Percentiles rank a stretch among this genome's conserved stretches.
phyloP scores from a whole-genome alignment of 1,140 invertebrate genomes.

The Drusus annulatus region DNA sequence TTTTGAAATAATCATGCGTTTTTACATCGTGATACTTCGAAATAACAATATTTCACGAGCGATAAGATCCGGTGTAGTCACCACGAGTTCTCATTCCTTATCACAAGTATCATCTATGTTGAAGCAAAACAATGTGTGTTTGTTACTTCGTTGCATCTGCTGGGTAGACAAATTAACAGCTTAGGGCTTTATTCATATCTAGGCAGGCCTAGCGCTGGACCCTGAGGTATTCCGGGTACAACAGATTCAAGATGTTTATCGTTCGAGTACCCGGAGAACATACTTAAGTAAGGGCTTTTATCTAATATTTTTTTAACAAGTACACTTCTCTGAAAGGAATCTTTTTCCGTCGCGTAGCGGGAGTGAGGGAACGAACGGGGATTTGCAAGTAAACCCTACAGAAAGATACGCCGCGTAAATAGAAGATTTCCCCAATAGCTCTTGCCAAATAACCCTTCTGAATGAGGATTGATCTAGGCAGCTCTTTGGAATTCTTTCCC shows the following conservation, averaged over 20 bases:
- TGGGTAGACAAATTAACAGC: neutral
- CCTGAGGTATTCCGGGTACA: neutral
- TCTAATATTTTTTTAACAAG: constrained; percentile 9
- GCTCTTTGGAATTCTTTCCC: constrained; percentile 4
- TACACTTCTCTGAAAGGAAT: neutral
- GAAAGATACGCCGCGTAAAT: constrained; percentile 38
- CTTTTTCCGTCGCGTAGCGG: neutral
- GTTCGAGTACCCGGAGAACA: neutral
- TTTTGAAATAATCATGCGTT: neutral
- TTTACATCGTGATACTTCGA: neutral
- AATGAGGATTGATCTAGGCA: constrained; percentile 44
- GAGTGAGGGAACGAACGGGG: constrained; percentile 31
- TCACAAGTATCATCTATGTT: neutral
- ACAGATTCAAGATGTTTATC: constrained; percentile 25
- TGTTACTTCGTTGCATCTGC: constrained; percentile 22
- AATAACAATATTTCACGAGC: constrained; percentile 1
- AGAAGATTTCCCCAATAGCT: constrained; percentile 38
- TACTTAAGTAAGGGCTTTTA: neutral
- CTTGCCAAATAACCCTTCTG: constrained; percentile 32
- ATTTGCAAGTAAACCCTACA: constrained; percentile 39
- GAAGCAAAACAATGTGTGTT: constrained; percentile 13
- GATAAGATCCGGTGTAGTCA: constrained; percentile 14
- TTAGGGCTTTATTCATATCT: constrained; percentile 13
- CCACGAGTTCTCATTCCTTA: constrained; percentile 3
- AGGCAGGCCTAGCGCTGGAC: neutral